Percentiles rank a stretch among this genome's conserved stretches.
Evolutionary conservation across 1,140 invertebrate genomes (phyloP).

Genomic region (Eupeodes corollae): DNA sequence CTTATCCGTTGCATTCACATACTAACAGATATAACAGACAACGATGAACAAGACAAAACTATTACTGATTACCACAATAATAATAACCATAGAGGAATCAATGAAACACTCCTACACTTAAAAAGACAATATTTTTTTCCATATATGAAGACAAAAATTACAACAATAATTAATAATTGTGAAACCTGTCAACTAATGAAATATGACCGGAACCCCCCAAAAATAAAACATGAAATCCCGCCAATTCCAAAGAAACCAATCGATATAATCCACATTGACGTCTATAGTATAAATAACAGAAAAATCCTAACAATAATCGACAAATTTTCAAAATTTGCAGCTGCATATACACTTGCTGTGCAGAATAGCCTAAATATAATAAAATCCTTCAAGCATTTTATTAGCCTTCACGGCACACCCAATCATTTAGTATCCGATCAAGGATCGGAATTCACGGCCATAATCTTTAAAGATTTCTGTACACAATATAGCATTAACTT

Average conservation of each 20-base stretch:
- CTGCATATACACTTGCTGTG: conserved; percentile 13
- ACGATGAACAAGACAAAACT: conserved; percentile 3
- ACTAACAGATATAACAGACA: conserved; percentile 3
- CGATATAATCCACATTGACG: conserved; percentile 22
- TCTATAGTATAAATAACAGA: conserved; percentile 15
- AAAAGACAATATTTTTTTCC: conserved; percentile 12
- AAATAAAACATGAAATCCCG: conserved; percentile 17
- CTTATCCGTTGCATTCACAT: conserved; percentile 3
- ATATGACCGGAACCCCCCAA: conserved; percentile 22
- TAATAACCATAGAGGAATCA: conserved; percentile 15
- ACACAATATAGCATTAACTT: conserved; percentile 17
- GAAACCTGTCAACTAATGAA: conserved; percentile 15
- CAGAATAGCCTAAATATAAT: conserved; percentile 9
- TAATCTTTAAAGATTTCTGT: conserved; percentile 17
- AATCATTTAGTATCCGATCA: conserved; percentile 12
- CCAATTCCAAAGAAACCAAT: conserved; percentile 18
- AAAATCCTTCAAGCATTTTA: conserved; percentile 12
- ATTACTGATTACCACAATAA: conserved; percentile 17
- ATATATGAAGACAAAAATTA: conserved; percentile 3
- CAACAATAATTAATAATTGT: conserved; percentile 12
- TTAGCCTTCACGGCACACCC: conserved; percentile 12
- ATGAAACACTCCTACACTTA: conserved; percentile 11
- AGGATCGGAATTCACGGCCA: conserved; percentile 14
- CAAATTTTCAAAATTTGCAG: conserved; percentile 23
- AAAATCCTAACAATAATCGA: conserved; percentile 22